A percentile compares a stretch with the other conserved stretches of the same genome.
phyloP scores from a whole-genome alignment of 1,140 invertebrate genomes.

The Drosophila insularis region DNA sequence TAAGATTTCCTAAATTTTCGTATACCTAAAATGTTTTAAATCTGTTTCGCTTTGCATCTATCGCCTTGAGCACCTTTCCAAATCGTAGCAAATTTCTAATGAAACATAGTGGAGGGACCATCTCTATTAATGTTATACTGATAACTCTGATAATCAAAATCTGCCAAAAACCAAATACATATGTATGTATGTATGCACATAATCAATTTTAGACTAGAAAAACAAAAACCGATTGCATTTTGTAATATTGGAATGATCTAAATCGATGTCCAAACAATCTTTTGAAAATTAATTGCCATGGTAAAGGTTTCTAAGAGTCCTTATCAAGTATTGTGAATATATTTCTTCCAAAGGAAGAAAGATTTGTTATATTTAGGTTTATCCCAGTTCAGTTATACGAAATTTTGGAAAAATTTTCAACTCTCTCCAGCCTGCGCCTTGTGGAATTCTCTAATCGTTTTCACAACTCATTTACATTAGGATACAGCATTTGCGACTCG shows the following conservation, averaged over 20 bases:
- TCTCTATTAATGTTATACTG: no score
- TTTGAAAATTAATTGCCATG: not conserved
- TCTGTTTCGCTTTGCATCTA: no score
- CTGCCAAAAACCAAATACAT: no score
- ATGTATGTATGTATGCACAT: no score
- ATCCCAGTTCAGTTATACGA: not conserved
- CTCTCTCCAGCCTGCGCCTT: not conserved
- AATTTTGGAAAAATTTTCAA: not conserved
- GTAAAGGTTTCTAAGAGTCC: no score
- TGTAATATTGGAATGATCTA: not conserved
- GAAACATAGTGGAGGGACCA: no score
- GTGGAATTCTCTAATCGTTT: not conserved
- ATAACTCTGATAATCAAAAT: no score
- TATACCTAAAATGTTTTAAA: not conserved
- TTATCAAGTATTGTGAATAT: no score
- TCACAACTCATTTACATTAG: slow-evolving; percentile 61
- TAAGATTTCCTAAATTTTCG: not conserved
- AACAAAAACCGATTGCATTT: not conserved
- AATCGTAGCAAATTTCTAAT: no score
- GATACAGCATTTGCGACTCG: slow-evolving; percentile 85
- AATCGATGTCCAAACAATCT: not conserved
- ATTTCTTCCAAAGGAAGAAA: no score
- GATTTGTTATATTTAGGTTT: not conserved
- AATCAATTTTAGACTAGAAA: no score
- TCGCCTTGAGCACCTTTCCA: no score